phyloP scores from a whole-genome alignment of 1,140 invertebrate genomes.

The Drosophila sproati region DNA sequence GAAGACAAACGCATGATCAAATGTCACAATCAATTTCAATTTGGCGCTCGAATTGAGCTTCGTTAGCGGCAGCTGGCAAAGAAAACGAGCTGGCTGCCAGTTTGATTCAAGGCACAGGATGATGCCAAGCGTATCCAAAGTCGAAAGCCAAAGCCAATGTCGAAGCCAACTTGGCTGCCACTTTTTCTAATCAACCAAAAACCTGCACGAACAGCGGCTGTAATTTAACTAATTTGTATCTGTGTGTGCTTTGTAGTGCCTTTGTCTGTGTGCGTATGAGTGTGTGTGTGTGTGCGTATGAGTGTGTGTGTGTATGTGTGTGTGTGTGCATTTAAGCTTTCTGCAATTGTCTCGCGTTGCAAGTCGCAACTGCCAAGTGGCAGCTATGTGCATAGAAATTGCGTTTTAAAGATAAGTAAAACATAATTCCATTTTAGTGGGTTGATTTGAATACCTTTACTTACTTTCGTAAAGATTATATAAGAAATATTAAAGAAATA shows the following conservation, averaged over 20 bases:
- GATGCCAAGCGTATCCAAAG: conserved; percentile 31
- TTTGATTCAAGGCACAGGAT: conserved; percentile 24
- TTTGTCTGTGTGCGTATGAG: no score
- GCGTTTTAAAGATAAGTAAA: not conserved
- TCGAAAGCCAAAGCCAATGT: conserved; percentile 45
- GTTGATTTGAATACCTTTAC: no score
- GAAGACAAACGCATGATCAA: conserved; percentile 73
- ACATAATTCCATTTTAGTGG: conserved; percentile 37
- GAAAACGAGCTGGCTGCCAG: conserved; percentile 47
- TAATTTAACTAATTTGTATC: conserved; percentile 80
- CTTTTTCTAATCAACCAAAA: conserved; percentile 78
- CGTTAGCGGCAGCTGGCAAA: conserved; percentile 72
- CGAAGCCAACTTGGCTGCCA: conserved; percentile 50
- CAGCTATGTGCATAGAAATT: conserved; percentile 46
- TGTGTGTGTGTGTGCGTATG: not conserved
- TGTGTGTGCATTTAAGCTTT: conserved; percentile 26
- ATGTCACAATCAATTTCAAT: conserved; percentile 83
- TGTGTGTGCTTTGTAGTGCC: conserved; percentile 5
- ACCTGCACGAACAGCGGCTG: conserved; percentile 58
- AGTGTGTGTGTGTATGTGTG: conserved; percentile 12
- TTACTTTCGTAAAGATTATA: no score
- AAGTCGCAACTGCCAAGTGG: conserved; percentile 7
- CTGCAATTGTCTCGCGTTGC: conserved; percentile 68
- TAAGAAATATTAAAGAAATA: no score
- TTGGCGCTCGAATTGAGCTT: conserved; percentile 82